Percentiles rank a stretch among this genome's conserved stretches.
Conservation (phyloP, 2,888 invertebrate species). For the Rhorus exstirpatorius region DNA sequence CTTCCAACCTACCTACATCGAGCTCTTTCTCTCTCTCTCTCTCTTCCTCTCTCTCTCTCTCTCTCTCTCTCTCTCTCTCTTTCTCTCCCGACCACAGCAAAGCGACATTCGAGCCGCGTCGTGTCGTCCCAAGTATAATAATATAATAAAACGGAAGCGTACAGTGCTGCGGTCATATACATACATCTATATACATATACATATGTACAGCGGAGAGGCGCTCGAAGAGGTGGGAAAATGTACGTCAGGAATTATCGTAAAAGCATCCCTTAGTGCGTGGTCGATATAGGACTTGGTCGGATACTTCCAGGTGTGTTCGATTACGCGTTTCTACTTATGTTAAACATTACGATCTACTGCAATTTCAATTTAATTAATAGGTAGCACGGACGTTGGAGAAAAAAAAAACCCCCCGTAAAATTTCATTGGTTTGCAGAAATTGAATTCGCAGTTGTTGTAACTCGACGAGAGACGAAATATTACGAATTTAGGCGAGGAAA, state of each 20-base stretch:
- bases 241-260: slow-evolving; percentile 81
- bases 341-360: neutral
- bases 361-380: slow-evolving; percentile 9
- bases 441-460: neutral
- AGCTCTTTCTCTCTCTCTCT: slow-evolving; percentile 32
- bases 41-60: slow-evolving; percentile 21
- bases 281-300: slow-evolving; percentile 54
- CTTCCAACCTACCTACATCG: slow-evolving; percentile 67
- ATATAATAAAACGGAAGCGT: slow-evolving; percentile 65
- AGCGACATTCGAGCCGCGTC: slow-evolving; percentile 64
- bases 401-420: neutral
- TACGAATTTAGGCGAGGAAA: slow-evolving; percentile 4
- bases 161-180: slow-evolving; percentile 59
- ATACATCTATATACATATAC: slow-evolving; percentile 62
- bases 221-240: slow-evolving; percentile 63
- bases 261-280: slow-evolving; percentile 82
- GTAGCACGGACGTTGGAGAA: slow-evolving; percentile 14
- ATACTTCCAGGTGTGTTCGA: neutral
- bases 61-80: slow-evolving; percentile 24
- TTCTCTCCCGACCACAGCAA: slow-evolving; percentile 52
- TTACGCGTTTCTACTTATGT: neutral
- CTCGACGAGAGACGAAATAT: slow-evolving; percentile 3
- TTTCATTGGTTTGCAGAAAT: neutral
- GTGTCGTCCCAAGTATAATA: slow-evolving; percentile 64
- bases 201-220: slow-evolving; percentile 33